Evolutionary conservation across 2,113 vertebrate genomes (phyloP), one percentile per base, ranked within the genome.

Genomic region (Diglossa brunneiventris): DNA sequence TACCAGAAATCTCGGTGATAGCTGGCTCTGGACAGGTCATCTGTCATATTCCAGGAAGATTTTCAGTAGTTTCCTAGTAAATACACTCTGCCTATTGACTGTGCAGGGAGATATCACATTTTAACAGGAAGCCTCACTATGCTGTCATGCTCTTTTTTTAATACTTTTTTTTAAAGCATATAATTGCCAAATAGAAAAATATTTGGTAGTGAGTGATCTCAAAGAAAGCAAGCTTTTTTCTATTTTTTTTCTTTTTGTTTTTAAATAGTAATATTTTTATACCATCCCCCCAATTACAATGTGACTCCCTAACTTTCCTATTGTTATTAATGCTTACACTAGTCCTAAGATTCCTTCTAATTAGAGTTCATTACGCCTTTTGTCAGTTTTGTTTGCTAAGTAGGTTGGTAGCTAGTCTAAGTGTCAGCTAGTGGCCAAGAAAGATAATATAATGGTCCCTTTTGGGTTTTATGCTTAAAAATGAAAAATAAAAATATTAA

Each of bases 171-270:
- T 42, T 46, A 96, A 96, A 94, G 66, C 31, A 87, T 61, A 76
- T 89, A 2, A 53, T 89, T 97, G 88, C 76, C 86, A 95, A 97
- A 83, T 18, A 96, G 28, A 94, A n/a, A 76, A 82, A 84, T 84
- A 75, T 84, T 84, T 79, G 72, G 55, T 91, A 96, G 70, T 68
- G 24, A 96, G 68, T 84, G 21, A 92, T 75, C 49, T 84, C 82
- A 87, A 86, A 80, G 56, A 68, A 95, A 87, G 90, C 28, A 95
- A 83, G 7, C 50, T 70, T 94, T 94, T 92, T 44, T 95, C 9
- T 66, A 72, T 35, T 66, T 66, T 75, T 66, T 75, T 89, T 72
- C 41, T 91, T 72, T 35, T 69, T 96, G 50, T 93, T 97, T 97
- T 96, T 78, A 75, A 78, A 83, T 53, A 31, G 78, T 61, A 92